These are phyloP conservation scores for Palythoa heliodiscus DNA, from an alignment of 92 coral and sea anemone species.

Conservation along the genomic window DNA sequence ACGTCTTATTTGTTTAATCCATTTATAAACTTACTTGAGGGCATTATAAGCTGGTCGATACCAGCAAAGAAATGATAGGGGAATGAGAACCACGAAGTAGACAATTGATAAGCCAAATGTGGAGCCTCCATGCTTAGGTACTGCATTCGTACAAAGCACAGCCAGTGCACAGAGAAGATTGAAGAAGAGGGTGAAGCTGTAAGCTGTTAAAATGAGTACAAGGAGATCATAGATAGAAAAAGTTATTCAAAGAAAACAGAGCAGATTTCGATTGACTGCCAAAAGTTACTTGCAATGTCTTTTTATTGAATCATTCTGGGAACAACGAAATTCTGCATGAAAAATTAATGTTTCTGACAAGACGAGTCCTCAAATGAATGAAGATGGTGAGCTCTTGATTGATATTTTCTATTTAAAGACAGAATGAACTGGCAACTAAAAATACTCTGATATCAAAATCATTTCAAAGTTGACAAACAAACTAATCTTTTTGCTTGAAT, in stretches of 20 bases:
- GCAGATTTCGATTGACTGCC: neutral
- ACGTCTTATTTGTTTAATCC: neutral
- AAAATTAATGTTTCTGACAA: neutral
- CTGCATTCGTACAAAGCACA: conserved; percentile 8
- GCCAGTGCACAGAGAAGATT: conserved; percentile 33
- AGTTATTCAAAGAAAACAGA: neutral
- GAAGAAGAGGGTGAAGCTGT: conserved; percentile 34
- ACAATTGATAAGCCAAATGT: conserved; percentile 20
- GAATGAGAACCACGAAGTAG: conserved; percentile 22
- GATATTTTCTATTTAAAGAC: too few species aligned
- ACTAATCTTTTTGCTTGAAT: too few species aligned
- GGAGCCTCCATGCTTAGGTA: neutral
- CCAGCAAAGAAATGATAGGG: conserved; percentile 29
- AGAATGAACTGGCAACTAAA: too few species aligned
- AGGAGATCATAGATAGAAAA: neutral
- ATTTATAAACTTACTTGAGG: conserved; percentile 31
- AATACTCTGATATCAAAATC: too few species aligned
- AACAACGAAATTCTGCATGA: too few species aligned
- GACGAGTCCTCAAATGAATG: neutral
- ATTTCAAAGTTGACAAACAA: too few species aligned
- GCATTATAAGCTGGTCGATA: conserved; percentile 42
- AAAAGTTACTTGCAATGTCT: neutral
- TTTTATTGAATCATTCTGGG: too few species aligned
- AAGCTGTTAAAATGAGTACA: conserved; percentile 17
- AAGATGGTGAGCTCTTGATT: neutral